A percentile compares a stretch with the other conserved stretches of the same genome.
Conservation (phyloP, 2,888 invertebrate species). For the Drosophila pseudotakahashii region DNA sequence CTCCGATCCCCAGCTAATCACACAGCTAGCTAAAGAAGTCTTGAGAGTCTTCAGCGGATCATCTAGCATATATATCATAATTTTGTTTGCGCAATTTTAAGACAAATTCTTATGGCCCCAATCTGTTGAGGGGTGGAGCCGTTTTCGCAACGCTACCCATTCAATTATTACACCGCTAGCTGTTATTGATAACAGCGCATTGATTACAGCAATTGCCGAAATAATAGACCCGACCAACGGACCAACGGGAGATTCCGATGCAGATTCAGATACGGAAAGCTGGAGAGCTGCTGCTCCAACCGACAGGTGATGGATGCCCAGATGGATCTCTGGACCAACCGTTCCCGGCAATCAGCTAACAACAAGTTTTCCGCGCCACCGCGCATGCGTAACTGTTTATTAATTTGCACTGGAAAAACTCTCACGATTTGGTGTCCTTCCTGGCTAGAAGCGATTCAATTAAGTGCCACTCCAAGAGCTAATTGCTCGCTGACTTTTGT, state of each 20-base stretch:
- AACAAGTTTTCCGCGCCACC: conserved; percentile 55
- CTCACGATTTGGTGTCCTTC: conserved; percentile 62
- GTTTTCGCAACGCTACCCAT: conserved; percentile 14
- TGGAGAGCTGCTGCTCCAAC: neutral
- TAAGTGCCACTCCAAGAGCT: conserved; percentile 67
- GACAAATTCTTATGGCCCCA: conserved; percentile 60
- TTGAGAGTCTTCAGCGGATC: neutral
- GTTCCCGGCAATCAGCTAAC: conserved; percentile 50
- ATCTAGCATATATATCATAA: conserved; percentile 61
- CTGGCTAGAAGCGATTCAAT: conserved; percentile 65
- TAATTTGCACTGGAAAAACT: conserved; percentile 62
- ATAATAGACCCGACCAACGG: conserved; percentile 65
- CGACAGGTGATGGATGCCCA: conserved; percentile 52
- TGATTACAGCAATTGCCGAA: conserved; percentile 79
- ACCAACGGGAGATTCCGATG: conserved; percentile 55
- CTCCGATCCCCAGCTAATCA: conserved; percentile 55
- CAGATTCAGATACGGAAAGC: conserved; percentile 31
- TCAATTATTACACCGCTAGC: conserved; percentile 76
- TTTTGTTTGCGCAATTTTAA: conserved; percentile 72
- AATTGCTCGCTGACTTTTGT: conserved; percentile 56
- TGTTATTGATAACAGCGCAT: conserved; percentile 78
- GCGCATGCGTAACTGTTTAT: conserved; percentile 78
- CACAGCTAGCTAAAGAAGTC: conserved; percentile 14
- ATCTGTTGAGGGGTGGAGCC: conserved; percentile 38
- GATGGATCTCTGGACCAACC: neutral